Base-by-base conservation (phyloP, 2,113 vertebrate genomes). In the Xyliphius kryptos region DNA sequence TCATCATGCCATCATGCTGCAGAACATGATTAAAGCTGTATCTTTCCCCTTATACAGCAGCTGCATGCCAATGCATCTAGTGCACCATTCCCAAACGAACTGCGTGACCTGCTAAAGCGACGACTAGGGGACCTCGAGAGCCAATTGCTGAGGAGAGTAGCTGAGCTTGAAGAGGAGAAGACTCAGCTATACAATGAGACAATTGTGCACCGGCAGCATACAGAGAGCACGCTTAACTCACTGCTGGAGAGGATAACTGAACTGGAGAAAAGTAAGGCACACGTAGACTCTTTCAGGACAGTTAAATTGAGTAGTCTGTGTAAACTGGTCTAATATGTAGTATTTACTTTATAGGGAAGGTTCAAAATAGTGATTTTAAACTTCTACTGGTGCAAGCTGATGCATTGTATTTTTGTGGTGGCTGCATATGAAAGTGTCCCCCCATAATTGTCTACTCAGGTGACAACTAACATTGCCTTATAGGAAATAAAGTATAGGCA, bases 131-230 rank as follows among this genome's bases (percentile, higher is more conserved):
- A 91, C 10, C 86, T 98, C 73, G 96, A 98, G 78, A 87, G 86
- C 40, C 96, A 97, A 65, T 89, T 98, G 21, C 82, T 97, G 9
- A 90, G 82, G 78, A 96, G 95, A 81, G 96, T 97, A 83, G 87
- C 91, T 0, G 93, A 97, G 80, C 87, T 98, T 36, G 93, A 98
- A 83, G 91, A 96, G 49, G 95, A 98, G 80, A 97, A 96, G 68
- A 92, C 88, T 13, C 82, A 91, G 82, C 91, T 98, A 5, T 94
- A 93, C 82, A 98, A 98, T 0, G 95, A 98, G 82, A 97, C 91
- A 0, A 88, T 91, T 0, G 91, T 90, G 57, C 95, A 98, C 72
- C 86, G 94, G 58, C 92, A 93, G 74, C 93, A 89, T 82, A 97
- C 96, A 0, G 96, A 98, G 77, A 91, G 77, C 12, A 78, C 89